Percentiles rank a stretch among this genome's conserved stretches.
These are phyloP conservation scores for Motacilla alba DNA, from an alignment of 2,113 vertebrate species.

Conservation along the genomic window DNA sequence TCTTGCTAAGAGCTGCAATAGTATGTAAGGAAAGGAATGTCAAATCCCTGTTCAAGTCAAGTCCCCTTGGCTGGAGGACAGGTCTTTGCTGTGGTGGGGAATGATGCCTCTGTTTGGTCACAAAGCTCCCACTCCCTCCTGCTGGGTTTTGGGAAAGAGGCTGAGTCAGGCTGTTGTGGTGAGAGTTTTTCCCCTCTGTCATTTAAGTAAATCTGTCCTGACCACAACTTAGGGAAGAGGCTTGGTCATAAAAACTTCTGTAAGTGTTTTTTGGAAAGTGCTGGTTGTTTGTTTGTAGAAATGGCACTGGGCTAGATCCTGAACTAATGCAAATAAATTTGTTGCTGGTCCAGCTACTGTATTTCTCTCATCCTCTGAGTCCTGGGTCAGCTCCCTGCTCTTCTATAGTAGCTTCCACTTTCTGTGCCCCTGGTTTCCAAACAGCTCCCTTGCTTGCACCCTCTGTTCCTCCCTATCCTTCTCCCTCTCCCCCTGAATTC, in stretches of 20 bases:
- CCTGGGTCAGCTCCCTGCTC: background rate
- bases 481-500: background rate
- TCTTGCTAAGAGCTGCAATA: background rate
- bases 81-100: background rate
- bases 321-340: background rate
- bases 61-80: background rate
- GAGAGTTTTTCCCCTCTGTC: no score
- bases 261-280: background rate
- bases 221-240: background rate
- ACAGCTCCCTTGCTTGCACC: rapidly evolving
- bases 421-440: background rate
- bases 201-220: background rate
- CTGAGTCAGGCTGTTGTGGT: background rate
- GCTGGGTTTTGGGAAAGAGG: rapidly evolving
- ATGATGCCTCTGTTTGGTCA: background rate
- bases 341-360: no score
- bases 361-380: background rate
- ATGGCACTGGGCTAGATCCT: background rate
- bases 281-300: background rate
- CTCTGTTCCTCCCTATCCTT: background rate
- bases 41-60: background rate
- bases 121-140: background rate
- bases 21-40: background rate
- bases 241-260: rapidly evolving
- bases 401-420: rapidly evolving